A percentile compares a stretch with the other conserved stretches of the same genome.
Evolutionary conservation across 1,140 invertebrate species (phyloP).

Genomic region (Danaus melanippus): DNA sequence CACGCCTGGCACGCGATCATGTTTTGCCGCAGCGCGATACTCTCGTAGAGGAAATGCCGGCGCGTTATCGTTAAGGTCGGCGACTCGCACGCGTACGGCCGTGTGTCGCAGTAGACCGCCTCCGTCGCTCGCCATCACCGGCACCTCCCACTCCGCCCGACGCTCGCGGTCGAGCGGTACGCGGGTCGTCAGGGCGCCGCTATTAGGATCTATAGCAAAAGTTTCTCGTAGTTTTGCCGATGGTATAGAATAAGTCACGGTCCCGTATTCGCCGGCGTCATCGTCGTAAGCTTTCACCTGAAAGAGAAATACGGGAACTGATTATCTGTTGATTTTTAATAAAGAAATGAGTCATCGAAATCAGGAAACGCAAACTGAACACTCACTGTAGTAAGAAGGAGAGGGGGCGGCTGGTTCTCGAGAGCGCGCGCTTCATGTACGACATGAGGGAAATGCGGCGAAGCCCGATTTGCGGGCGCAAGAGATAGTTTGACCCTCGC

Average conservation of each 20-base stretch:
- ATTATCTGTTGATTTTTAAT: too few relatives aligned
- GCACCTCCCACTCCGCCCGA: constrained; percentile 82
- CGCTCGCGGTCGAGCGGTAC: constrained; percentile 85
- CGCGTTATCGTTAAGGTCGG: constrained; percentile 90
- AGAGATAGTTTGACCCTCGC: constrained; percentile 86
- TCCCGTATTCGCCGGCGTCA: constrained; percentile 87
- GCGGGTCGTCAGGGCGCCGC: constrained; percentile 85
- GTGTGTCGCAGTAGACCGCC: constrained; percentile 87
- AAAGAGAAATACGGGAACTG: too few relatives aligned
- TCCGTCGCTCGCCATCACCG: constrained; percentile 88
- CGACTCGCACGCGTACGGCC: constrained; percentile 83
- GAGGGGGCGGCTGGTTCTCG: constrained; percentile 87
- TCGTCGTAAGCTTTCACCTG: constrained; percentile 84
- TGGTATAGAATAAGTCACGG: constrained; percentile 84
- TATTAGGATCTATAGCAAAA: constrained; percentile 84
- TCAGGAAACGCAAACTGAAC: constrained; percentile 7
- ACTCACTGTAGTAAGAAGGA: constrained; percentile 76
- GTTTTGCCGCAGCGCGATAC: constrained; percentile 82
- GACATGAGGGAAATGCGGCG: constrained; percentile 83
- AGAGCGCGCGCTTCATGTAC: constrained; percentile 82
- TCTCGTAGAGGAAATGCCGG: constrained; percentile 86
- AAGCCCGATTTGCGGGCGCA: constrained; percentile 84
- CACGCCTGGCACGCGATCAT: constrained; percentile 77
- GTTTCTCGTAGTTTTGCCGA: constrained; percentile 83
- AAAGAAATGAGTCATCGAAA: too few relatives aligned